Conservation (phyloP, 2,797 vertebrate genomes). For the Corythornis leucogaster region DNA sequence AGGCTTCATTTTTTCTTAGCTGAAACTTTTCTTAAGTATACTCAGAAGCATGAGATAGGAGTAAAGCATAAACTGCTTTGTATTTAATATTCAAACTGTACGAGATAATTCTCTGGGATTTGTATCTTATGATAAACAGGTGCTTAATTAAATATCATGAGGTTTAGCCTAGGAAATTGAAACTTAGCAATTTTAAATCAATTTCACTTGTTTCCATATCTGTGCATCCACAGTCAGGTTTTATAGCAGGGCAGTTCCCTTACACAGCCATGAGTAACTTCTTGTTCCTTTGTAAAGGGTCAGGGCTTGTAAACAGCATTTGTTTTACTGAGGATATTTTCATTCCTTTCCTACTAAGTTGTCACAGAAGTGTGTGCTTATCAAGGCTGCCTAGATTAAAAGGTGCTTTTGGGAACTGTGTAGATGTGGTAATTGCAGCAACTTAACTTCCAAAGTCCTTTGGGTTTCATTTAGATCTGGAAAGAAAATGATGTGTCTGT, state of each 20-base stretch:
- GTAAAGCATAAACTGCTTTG: not conserved
- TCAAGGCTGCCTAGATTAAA: not conserved
- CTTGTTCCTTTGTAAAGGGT: not conserved
- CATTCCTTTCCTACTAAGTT: not conserved
- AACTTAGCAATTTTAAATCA: not conserved
- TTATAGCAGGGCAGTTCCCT: not conserved
- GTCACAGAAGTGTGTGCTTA: not conserved
- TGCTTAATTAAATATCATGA: not conserved
- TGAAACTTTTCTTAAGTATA: not conserved
- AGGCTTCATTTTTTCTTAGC: not conserved
- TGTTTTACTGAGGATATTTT: not conserved
- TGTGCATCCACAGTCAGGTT: not conserved
- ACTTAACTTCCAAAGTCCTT: not conserved
- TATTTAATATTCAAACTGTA: not conserved
- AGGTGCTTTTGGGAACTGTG: not conserved
- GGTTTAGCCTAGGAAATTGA: not conserved
- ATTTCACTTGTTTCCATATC: not conserved
- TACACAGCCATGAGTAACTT: rapidly evolving
- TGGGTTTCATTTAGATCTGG: not conserved
- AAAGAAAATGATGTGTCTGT: not conserved
- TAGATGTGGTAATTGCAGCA: not conserved
- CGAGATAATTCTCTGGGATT: not conserved
- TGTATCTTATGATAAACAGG: not conserved
- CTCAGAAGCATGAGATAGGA: not conserved
- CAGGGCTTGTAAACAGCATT: not conserved